phyloP scores from a whole-genome alignment of 1,140 invertebrate species.

The Drosophila kohkoa region DNA sequence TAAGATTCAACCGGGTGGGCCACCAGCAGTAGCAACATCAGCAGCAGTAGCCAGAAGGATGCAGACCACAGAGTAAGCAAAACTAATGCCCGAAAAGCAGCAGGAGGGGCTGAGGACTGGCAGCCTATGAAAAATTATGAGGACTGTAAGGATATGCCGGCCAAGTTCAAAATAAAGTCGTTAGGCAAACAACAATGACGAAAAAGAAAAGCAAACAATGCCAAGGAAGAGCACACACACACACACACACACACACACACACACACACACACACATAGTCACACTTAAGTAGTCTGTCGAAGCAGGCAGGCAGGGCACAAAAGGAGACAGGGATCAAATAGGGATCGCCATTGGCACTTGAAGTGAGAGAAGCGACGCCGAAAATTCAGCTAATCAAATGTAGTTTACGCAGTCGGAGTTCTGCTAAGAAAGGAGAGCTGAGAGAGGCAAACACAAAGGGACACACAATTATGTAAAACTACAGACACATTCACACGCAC shows the following conservation, averaged over 20 bases:
- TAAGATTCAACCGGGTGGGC: slow-evolving; percentile 42
- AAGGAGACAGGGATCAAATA: slow-evolving; percentile 25
- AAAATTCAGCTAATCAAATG: slow-evolving; percentile 77
- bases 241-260: slow-evolving; percentile 8
- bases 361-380: slow-evolving; percentile 68
- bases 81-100: slow-evolving; percentile 62
- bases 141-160: slow-evolving; percentile 38
- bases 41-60: background rate
- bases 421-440: slow-evolving; percentile 3
- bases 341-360: slow-evolving; percentile 57
- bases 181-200: slow-evolving; percentile 58
- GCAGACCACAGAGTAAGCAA: slow-evolving; percentile 57
- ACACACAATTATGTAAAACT: slow-evolving; percentile 64
- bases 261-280: background rate
- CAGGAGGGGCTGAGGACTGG: slow-evolving; percentile 41
- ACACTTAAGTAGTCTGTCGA: slow-evolving; percentile 1
- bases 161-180: slow-evolving; percentile 71
- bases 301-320: background rate
- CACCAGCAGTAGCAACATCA: background rate
- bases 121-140: slow-evolving; percentile 39
- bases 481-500: slow-evolving; percentile 3
- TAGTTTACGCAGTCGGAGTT: slow-evolving; percentile 48
- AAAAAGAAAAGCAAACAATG: slow-evolving; percentile 56
- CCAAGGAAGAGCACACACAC: slow-evolving; percentile 3
- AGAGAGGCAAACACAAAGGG: slow-evolving; percentile 17